These are phyloP conservation scores for Poeciliopsis prolifica DNA, from an alignment of 2,113 vertebrate genomes.

Conservation along the genomic window DNA sequence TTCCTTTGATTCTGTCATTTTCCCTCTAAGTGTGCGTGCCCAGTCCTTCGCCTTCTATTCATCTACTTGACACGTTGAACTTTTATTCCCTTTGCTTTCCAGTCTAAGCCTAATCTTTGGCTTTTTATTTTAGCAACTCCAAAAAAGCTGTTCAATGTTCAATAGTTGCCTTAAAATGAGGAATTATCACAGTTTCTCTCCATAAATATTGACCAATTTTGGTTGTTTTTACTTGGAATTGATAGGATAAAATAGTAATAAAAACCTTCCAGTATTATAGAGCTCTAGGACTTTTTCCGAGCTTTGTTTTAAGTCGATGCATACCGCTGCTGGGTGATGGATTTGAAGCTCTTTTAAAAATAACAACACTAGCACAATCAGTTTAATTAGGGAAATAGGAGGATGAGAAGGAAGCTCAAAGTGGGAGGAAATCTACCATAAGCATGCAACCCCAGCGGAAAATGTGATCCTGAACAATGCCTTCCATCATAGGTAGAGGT, in stretches of 20 bases:
- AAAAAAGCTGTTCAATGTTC: constrained; percentile 41
- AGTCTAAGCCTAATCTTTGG: constrained; percentile 8
- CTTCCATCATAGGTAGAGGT: too few species aligned
- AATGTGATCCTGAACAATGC: not conserved
- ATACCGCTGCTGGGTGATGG: constrained; percentile 43
- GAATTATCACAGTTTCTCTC: constrained; percentile 46
- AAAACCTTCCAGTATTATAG: not conserved
- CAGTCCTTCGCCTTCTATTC: constrained; percentile 11
- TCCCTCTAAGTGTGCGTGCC: constrained; percentile 9
- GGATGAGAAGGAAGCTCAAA: constrained; percentile 48
- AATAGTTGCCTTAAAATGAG: constrained; percentile 22
- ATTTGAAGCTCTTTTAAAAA: constrained; percentile 56
- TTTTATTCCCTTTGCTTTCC: constrained; percentile 42
- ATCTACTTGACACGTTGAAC: constrained; percentile 38
- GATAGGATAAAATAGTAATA: not conserved
- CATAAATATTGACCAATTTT: too few species aligned
- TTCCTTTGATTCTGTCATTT: constrained; percentile 42
- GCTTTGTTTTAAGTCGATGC: constrained; percentile 20
- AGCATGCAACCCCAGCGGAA: constrained; percentile 31
- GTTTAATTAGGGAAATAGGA: constrained; percentile 54
- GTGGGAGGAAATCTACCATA: constrained; percentile 8
- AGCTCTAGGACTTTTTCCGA: not conserved
- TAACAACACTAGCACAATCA: constrained; percentile 63
- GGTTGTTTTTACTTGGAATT: too few species aligned
- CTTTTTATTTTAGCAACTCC: constrained; percentile 14